Evolutionary conservation across 2,797 vertebrate species (phyloP), one percentile per base, ranked within the genome.

Genomic region (Sparus aurata): DNA sequence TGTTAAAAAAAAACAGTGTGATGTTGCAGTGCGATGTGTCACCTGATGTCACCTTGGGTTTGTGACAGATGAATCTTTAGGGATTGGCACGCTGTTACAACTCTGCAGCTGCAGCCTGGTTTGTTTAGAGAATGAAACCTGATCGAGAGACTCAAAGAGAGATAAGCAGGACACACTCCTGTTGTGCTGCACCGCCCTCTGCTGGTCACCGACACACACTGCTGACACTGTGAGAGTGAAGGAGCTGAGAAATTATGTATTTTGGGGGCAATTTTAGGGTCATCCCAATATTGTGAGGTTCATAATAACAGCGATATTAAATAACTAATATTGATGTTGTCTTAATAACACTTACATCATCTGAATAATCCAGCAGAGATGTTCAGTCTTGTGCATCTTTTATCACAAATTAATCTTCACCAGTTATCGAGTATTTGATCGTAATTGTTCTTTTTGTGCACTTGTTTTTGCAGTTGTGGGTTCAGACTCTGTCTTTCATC

Each of bases 131-230:
- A 25, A 57, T 23, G 16, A 27, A 66, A 50, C 11, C n/a, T 18
- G 15, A 73, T 59, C 11, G 66, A 41, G 25, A 52, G 47, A 57
- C 3, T 3, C 5, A 45, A 1, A 58, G 20, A 1, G 4, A 55
- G 0, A 22, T 49, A 9, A 1, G 57, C 41, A 25, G 18, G 23
- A 38, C 1, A 12, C 3, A 0, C 12, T 65, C 12, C 17, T 41
- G 27, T 43, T 85, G 73, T 74, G 0, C 79, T 50, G 57, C 79
- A 10, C 69, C 88, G 92, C 87, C 90, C 89, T 89, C 94, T 94
- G 75, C 83, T 91, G 94, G 79, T 15, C 80, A 22, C 38, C 1
- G 2, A 1, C 13, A 3, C 18, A 72, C 62, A 82, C 54, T 73
- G 43, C 73, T 1, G 58, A 3, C 0, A 27, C 34, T 1, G n/a